Percentiles rank a stretch among this genome's conserved stretches.
Conservation (phyloP, 2,797 vertebrate genomes). For the Tangara arthus region DNA sequence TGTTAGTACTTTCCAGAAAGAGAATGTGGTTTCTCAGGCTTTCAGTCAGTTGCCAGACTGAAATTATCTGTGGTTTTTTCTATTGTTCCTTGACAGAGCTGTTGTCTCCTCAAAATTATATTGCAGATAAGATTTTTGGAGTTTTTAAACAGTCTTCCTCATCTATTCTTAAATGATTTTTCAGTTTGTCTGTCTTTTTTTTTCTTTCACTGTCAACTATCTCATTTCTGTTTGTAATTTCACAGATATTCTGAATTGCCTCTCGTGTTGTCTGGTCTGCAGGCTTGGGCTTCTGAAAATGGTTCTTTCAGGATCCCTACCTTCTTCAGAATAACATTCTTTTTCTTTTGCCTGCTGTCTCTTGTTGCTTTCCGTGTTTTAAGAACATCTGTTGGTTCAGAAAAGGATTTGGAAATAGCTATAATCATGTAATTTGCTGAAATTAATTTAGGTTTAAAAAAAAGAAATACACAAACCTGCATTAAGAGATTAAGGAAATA, state of each 20-base stretch:
- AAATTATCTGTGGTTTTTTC: accelerated
- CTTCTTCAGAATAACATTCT: neutral
- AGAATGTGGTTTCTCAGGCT: neutral
- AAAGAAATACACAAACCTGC: neutral
- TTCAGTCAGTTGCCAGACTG: neutral
- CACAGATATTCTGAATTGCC: neutral
- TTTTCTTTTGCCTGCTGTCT: neutral
- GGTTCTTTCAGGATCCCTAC: neutral
- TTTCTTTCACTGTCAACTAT: neutral
- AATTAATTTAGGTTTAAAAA: neutral
- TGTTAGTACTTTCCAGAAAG: accelerated
- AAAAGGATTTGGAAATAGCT: neutral
- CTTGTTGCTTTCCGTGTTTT: neutral
- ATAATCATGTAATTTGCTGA: neutral
- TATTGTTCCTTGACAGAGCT: neutral
- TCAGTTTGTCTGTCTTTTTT: neutral
- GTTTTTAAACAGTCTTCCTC: neutral
- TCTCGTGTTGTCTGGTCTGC: neutral
- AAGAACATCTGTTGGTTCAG: neutral
- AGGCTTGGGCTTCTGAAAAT: neutral
- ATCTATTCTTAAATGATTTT: neutral
- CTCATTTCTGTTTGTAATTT: neutral
- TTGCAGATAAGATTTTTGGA: neutral
- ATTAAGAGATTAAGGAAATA: neutral
- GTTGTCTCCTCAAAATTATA: neutral